Base-by-base conservation (phyloP, 1,140 invertebrate species). In the Euwallacea similis region DNA sequence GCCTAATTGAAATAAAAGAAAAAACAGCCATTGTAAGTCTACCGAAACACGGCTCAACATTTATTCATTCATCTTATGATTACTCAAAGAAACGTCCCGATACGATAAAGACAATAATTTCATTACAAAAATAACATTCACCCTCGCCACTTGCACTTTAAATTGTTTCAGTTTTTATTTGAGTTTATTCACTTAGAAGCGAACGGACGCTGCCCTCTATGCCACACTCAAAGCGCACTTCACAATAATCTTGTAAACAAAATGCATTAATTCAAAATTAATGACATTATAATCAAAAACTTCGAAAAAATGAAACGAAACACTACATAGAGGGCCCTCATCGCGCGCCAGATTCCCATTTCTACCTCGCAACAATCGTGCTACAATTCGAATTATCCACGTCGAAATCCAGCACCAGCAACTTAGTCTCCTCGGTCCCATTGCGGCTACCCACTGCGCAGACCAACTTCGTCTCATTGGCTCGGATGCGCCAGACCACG, bases 371-470 rank as follows among this genome's bases (percentile, higher is more conserved):
- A 33, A 33, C 21, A 33, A 33, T 33, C 4, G 21, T 33, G 21
- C 21, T 33, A 33, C 21, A 33, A 33, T 33, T 33, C 21, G 21
- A 33, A 56, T 56, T 58, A 16, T 96, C 93, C 53, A 94, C 91
- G 82, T 98, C 96, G 84, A 99, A 99, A 83, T 99, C 96, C 61
- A 99, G 86, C 9, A 99, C 96, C 72, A 99, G 87, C 7, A 99
- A 87, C 84, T 99, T 99, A 0, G 98, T 99, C 84, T 99, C 97
- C 84, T 99, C 98, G 0, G 97, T 99, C 21, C 97, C 96, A 80
- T 99, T 99, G 9, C 98, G 88, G 76, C 95, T 98, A 58, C 98
- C 98, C 3, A 99, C 97, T 0, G 98, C 97, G 85, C 97, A 99
- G 47, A 99, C 96, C 54, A 99, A 87, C 84, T 98, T 97, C 2